Conservation (phyloP, 2,888 invertebrate genomes). For the Tridacna crocea region DNA sequence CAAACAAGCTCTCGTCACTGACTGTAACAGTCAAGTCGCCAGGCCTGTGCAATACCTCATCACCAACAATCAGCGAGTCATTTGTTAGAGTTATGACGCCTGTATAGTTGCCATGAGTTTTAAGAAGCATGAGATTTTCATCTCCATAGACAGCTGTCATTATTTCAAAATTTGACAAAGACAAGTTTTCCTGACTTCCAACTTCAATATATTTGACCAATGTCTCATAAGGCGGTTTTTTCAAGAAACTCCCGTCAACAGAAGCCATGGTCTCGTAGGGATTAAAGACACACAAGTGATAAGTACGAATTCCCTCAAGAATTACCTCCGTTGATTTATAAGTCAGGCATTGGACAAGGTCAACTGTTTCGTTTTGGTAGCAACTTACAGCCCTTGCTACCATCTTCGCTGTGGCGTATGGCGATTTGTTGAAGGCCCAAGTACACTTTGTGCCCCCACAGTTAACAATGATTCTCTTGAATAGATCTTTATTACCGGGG, state of each 20-base stretch:
- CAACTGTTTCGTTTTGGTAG: background rate
- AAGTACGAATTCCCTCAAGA: background rate
- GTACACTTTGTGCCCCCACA: background rate
- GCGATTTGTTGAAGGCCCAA: background rate
- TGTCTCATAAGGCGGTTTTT: background rate
- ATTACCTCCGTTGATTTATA: background rate
- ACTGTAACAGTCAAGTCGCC: background rate
- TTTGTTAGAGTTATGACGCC: background rate
- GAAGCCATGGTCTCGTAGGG: background rate
- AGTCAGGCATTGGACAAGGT: background rate
- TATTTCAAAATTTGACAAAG: slow-evolving; percentile 2
- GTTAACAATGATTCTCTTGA: slow-evolving; percentile 4
- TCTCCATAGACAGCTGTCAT: background rate
- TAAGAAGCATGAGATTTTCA: background rate
- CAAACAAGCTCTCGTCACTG: no score
- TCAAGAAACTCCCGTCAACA: slow-evolving; percentile 7
- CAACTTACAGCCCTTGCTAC: background rate
- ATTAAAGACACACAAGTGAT: background rate
- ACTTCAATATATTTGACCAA: background rate
- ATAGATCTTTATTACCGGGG: background rate
- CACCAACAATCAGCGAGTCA: background rate
- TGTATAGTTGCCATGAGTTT: background rate
- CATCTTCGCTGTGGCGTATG: background rate
- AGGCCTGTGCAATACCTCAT: background rate
- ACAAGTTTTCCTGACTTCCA: background rate